phyloP scores from a whole-genome alignment of 2,113 vertebrate genomes.

The Epinephelus moara region DNA sequence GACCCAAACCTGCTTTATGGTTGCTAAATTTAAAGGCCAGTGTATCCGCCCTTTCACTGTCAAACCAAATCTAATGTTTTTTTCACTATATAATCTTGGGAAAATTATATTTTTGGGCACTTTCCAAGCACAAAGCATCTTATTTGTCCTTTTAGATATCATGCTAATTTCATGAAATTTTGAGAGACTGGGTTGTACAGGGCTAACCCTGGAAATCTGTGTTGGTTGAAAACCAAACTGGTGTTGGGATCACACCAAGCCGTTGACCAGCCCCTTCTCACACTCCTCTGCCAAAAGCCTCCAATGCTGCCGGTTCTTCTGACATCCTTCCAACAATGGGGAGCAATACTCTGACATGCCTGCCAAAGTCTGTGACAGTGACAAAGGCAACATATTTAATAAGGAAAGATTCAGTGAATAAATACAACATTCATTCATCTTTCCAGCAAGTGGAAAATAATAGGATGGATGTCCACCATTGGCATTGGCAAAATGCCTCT shows the following conservation, averaged over 20 bases:
- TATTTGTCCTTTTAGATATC: neutral
- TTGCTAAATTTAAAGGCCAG: neutral
- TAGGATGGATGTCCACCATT: neutral
- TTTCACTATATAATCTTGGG: neutral
- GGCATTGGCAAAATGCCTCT: neutral
- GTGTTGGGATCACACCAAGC: constrained; percentile 79
- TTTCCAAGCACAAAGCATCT: neutral
- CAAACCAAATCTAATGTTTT: neutral
- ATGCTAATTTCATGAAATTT: constrained; percentile 47
- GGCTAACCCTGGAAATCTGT: neutral
- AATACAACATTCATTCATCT: neutral
- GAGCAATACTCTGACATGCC: constrained; percentile 91
- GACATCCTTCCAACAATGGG: constrained; percentile 95
- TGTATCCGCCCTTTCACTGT: neutral
- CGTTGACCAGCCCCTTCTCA: constrained; percentile 88
- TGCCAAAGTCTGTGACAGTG: constrained; percentile 87
- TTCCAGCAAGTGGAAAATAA: constrained; percentile 6
- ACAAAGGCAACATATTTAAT: constrained; percentile 13
- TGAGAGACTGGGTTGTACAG: constrained; percentile 16
- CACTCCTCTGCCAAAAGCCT: constrained; percentile 92
- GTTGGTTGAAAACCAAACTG: constrained; percentile 21
- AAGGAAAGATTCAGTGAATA: neutral
- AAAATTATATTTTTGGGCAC: neutral
- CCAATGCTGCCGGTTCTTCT: constrained; percentile 94
- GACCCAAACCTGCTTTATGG: neutral